Base-by-base conservation (phyloP, 37 sponge, comb jelly and placozoan species). In the Geodia barretti region DNA sequence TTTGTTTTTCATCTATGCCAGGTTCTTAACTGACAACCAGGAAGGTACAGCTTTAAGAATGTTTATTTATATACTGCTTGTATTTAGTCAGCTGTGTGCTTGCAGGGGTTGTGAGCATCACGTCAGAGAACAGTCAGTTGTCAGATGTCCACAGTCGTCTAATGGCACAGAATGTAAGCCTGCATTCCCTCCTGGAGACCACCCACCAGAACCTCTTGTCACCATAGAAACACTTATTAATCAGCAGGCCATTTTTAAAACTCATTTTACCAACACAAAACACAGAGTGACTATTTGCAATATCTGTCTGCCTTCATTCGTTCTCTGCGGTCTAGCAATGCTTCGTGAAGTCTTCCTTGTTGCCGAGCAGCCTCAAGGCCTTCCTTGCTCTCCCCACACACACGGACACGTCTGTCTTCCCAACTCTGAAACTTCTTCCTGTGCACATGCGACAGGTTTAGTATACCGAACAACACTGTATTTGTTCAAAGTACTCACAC, bases 281-380 rank as follows among this genome's bases (percentile, higher is more conserved):
- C n/a, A n/a, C n/a, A n/a, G n/a, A n/a, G n/a, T n/a, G 5, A 41
- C 30, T 83, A 88, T 59, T 93, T 93, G 66, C 93, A 93, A 87
- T 93, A 93, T 74, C 93, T 83, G 67, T 93, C 93, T 69, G 93
- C 86, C 60, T 93, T 93, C 93, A 93, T 93, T 41, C 89, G 88
- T 29, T 81, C 85, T 35, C 93, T 77, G 32, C 93, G 82, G 74
- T 94, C 94, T 54, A 94, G 69, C 62, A 94, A 41, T 40, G 84
- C 85, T 30, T 94, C 94, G 33, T 94, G 91, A 4, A 94, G 77
- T 39, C 79, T 83, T 17, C 94, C 94, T 30, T 75, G 33, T 8
- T 60, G 28, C 25, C 74, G 83, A 1, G 94, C 91, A 36, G 41
- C 54, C 26, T 87, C 69, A 39, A 94, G 73, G 21, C 4, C 66